Conservation (phyloP, 2,113 vertebrate genomes). For the Elephas maximus region DNA sequence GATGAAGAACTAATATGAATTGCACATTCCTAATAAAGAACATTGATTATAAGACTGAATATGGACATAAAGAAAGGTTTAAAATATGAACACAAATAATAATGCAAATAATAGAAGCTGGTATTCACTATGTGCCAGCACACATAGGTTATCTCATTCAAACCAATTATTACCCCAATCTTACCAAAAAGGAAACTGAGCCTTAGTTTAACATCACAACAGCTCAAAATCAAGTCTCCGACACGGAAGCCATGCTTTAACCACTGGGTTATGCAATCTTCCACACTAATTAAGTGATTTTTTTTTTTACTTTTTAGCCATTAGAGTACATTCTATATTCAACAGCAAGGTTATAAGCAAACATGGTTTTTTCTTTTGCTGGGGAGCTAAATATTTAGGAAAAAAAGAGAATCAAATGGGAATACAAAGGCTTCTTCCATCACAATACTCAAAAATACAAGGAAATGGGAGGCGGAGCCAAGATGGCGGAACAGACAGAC, state of each 20-base stretch:
- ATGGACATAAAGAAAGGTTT: not conserved
- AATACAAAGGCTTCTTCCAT: not conserved
- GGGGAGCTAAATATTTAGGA: not conserved
- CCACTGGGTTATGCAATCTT: not conserved
- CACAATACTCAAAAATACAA: not conserved
- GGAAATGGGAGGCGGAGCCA: not conserved
- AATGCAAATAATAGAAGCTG: not conserved
- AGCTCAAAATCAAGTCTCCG: constrained; percentile 9
- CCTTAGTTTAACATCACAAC: not conserved
- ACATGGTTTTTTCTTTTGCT: not conserved
- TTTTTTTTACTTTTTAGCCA: not conserved
- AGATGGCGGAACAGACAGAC: too few species aligned
- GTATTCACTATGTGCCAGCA: not conserved
- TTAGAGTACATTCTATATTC: not conserved
- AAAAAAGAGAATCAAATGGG: not conserved
- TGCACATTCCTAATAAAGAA: constrained; percentile 46
- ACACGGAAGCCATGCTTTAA: not conserved
- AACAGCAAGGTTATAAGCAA: not conserved
- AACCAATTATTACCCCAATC: not conserved
- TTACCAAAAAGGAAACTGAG: not conserved
- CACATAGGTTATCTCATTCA: not conserved
- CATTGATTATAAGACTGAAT: constrained; percentile 17
- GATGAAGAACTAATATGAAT: constrained; percentile 39
- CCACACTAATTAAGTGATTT: not conserved
- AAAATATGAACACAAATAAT: constrained; percentile 19